Percentiles rank a stretch among this genome's conserved stretches.
Evolutionary conservation across 2,113 vertebrate genomes (phyloP).

Genomic region (Hippocampus barbouri): DNA sequence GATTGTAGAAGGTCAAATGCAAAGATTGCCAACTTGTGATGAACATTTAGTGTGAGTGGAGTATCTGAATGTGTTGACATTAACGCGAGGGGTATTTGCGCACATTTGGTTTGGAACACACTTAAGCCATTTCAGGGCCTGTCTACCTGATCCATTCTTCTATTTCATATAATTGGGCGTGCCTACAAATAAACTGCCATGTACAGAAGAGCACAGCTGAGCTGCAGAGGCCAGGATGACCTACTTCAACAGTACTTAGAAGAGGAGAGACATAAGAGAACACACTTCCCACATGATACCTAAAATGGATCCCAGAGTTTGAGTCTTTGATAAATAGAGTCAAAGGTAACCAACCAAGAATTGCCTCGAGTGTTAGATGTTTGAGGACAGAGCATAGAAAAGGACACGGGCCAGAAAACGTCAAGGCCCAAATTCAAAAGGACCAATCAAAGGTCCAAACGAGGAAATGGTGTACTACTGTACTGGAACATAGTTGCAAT

Average conservation of each 20-base stretch:
- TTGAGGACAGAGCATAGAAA: conserved; percentile 24
- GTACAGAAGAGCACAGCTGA: conserved; percentile 4
- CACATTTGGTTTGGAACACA: conserved; percentile 15
- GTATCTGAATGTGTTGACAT: conserved; percentile 43
- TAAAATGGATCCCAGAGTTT: not conserved
- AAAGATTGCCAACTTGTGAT: conserved; percentile 22
- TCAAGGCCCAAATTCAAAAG: not conserved
- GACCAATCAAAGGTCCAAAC: not conserved
- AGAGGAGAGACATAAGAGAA: conserved; percentile 1
- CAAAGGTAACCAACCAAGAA: conserved; percentile 15
- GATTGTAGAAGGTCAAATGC: conserved; percentile 27
- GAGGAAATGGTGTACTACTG: not conserved
- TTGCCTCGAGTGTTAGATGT: conserved; percentile 3
- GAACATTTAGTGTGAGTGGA: conserved; percentile 27
- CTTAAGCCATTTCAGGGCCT: conserved; percentile 7
- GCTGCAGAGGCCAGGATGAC: conserved; percentile 3
- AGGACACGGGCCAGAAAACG: not conserved
- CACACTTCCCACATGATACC: not conserved
- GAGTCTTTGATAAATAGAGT: conserved; percentile 31
- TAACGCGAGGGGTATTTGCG: conserved; percentile 34
- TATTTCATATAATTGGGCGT: conserved; percentile 23
- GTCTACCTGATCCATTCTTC: conserved; percentile 3
- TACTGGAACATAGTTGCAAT: not conserved
- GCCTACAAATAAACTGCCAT: conserved; percentile 3
- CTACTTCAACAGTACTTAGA: conserved; percentile 9